phyloP scores from a whole-genome alignment of 30 jellyfish, hydroid and myxozoan genomes.

The Pseudorhiza aurosa region DNA sequence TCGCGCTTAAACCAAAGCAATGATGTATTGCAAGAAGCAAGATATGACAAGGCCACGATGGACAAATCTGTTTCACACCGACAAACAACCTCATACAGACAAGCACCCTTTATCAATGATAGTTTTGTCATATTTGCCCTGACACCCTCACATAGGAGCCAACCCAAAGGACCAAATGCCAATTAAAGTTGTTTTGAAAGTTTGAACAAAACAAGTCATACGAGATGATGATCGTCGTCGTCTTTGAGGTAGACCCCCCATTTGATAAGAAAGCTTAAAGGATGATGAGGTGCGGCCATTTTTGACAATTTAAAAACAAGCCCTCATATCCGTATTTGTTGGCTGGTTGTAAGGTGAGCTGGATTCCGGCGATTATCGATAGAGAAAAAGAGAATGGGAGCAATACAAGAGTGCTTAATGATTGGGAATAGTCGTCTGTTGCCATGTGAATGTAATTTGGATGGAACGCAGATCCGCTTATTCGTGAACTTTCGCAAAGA shows the following conservation, averaged over 20 bases:
- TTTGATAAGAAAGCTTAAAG: not conserved
- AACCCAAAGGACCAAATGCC: not conserved
- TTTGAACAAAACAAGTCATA: not conserved
- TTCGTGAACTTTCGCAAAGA: constrained; percentile 15
- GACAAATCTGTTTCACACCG: too few species aligned
- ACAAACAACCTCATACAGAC: too few species aligned
- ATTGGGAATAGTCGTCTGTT: not conserved
- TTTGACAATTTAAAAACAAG: constrained; percentile 23
- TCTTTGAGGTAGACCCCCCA: constrained; percentile 26
- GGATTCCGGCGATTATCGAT: not conserved
- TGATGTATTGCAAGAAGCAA: too few species aligned
- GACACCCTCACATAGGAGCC: not conserved
- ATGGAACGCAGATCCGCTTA: constrained; percentile 28
- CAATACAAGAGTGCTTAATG: not conserved
- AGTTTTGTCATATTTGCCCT: not conserved
- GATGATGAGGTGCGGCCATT: constrained; percentile 10
- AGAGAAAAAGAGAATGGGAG: not conserved
- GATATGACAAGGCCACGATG: too few species aligned
- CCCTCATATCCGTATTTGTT: constrained; percentile 5
- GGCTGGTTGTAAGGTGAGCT: constrained; percentile 10
- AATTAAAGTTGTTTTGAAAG: constrained; percentile 2
- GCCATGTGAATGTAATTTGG: constrained; percentile 13
- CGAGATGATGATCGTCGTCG: too few species aligned
- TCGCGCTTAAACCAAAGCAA: too few species aligned
- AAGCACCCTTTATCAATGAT: not conserved